Evolutionary conservation across 64 coral and sea anemone species (phyloP).

Genomic region (Montipora sp.): DNA sequence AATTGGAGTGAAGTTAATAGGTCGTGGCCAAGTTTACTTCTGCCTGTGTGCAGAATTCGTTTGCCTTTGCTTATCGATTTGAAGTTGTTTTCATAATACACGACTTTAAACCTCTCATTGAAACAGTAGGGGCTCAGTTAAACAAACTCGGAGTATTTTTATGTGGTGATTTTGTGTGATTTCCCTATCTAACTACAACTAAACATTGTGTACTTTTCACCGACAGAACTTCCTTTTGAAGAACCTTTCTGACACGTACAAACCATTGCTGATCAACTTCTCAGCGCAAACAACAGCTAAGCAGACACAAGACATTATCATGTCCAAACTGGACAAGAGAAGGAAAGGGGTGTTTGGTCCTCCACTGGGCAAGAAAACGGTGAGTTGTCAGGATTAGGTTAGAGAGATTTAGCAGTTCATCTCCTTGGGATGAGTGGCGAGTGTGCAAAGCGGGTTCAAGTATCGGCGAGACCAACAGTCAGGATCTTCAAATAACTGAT

Average conservation of each 20-base stretch:
- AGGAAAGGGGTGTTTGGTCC: conserved; percentile 99
- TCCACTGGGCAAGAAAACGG: conserved; percentile 97
- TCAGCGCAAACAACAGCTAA: conserved; percentile 99
- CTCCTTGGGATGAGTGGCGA: fast-evolving
- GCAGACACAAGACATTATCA: conserved; percentile 99
- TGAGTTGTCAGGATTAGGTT: neutral
- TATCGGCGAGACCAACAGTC: too few species aligned
- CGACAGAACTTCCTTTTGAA: conserved; percentile 96
- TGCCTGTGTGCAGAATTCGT: too few species aligned
- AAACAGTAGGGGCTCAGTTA: too few species aligned
- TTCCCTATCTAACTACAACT: neutral
- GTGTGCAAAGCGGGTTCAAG: too few species aligned
- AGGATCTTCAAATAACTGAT: too few species aligned
- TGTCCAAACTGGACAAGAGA: conserved; percentile 99
- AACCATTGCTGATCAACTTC: conserved; percentile 99
- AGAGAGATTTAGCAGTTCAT: too few species aligned
- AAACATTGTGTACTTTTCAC: neutral
- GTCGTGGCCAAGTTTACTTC: too few species aligned
- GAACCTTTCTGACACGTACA: conserved; percentile 94
- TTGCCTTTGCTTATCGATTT: too few species aligned
- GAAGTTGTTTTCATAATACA: too few species aligned
- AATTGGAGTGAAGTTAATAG: too few species aligned
- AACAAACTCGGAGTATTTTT: neutral
- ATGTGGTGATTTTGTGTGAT: neutral
- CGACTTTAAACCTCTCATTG: too few species aligned